Evolutionary conservation across 2,888 invertebrate species (phyloP), one percentile per base, ranked within the genome.

Genomic region (Drosophila demipolita): DNA sequence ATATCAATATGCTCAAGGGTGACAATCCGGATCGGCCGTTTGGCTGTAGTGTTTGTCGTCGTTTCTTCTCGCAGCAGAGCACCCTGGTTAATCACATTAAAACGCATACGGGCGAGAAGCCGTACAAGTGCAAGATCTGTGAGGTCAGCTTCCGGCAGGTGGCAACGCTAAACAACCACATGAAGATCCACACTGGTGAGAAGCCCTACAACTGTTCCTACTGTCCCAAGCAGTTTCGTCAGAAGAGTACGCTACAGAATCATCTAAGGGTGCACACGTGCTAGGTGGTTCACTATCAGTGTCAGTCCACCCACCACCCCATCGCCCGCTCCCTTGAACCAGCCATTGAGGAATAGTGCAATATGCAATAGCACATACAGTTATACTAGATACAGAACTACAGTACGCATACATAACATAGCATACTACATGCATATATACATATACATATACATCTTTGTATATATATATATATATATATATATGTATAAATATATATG

Each of bases 171-270:
- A 91, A 91, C 73, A 91, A 91, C 64, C 91, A 91, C 78, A 91
- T 92, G 90, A 91, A 91, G 85, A 91, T 91, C 77, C 91, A 91
- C 66, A 91, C 91, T 67, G 91, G 91, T 60, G 91, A 91, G 76
- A 91, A 91, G 83, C 91, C 91, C 68, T 92, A 91, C 72, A 90
- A 84, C 86, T 91, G 91, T 91, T 91, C 91, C 92, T 91, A 91
- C 82, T 91, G 91, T 75, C 92, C 91, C 73, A 91, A 91, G 64
- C 91, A 91, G 83, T 91, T 91, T 78, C 89, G 91, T 66, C 91
- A 91, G 72, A 91, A 91, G 87, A 91, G 91, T 67, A 91, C 91
- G 65, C 84, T 91, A 67, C 89, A 90, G 64, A 91, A 91, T 75
- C 91, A 91, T 83, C 80, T 91, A 66, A 81, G 91, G 82, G 89